Base-by-base conservation (phyloP, 2,888 invertebrate species). In the Orthosia incerta region DNA sequence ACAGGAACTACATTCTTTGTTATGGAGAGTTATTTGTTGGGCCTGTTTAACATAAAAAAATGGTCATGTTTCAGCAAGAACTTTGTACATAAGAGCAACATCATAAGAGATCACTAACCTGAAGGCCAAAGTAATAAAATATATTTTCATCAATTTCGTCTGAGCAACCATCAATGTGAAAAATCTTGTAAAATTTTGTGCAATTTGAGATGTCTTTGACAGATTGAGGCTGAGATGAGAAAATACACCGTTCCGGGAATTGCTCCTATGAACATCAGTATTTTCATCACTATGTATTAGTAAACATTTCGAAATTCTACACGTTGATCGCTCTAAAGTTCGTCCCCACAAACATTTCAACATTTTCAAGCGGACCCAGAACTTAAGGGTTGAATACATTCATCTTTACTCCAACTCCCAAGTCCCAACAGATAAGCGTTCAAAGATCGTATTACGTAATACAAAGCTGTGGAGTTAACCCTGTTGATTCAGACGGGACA, bases 401-500 rank as follows among this genome's bases (percentile, higher is more conserved):
- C 64, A 61, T 76, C 76, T 80, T 76, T 68, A 76, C 72, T 79
- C 64, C 23, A 68, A 48, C 60, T 76, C 63, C 50, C 50, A 68
- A 71, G 20, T 68, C 74, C 74, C 67, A 50, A 74, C 26, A 70
- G 78, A 79, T 81, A 75, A 80, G 66, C 71, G 76, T 62, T 65
- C 68, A 73, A 74, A 74, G 71, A 80, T 79, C 67, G 82, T 59
- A 79, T 83, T 77, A 76, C 77, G 71, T 76, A 84, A 84, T 68
- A 85, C 74, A 85, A 86, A 76, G 82, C 72, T 73, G 75, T 79
- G 46, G 80, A 80, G 72, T 79, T 82, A 85, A 77, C 85, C 86
- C 82, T 84, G 86, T 86, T 86, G 85, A 85, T 82, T 84, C 76
- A 86, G 84, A 76, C 73, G 79, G 80, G 60, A 85, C 80, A 86